A percentile compares a stretch with the other conserved stretches of the same genome.
phyloP scores from a whole-genome alignment of 2,888 invertebrate genomes.

The Beris morrisii region DNA sequence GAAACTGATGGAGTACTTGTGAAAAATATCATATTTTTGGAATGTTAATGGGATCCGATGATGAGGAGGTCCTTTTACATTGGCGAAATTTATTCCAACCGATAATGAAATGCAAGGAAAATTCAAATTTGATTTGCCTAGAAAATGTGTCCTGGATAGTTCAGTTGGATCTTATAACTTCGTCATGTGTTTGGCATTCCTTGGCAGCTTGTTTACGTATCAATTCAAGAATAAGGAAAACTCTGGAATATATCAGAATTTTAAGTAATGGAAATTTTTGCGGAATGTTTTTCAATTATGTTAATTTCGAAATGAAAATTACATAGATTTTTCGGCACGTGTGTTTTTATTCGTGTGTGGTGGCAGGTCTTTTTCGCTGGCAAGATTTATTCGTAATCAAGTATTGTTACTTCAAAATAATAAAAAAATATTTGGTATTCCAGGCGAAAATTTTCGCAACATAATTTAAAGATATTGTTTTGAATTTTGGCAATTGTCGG shows the following conservation, averaged over 20 bases:
- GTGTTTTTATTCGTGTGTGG: no score
- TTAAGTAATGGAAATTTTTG: conserved; percentile 12
- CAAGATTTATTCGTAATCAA: no score
- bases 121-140: conserved; percentile 29
- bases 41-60: conserved; percentile 23
- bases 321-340: no score
- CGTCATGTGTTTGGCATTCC: background rate
- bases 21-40: conserved; percentile 16
- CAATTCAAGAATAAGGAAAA: background rate
- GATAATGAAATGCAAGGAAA: conserved; percentile 12
- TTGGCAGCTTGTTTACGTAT: background rate
- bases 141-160: background rate
- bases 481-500: no score
- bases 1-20: conserved; percentile 22
- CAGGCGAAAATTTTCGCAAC: no score
- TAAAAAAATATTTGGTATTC: no score
- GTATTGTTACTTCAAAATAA: no score
- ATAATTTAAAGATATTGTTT: no score
- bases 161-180: background rate
- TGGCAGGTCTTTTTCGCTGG: no score
- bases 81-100: conserved; percentile 24
- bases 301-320: background rate
- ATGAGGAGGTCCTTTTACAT: conserved; percentile 7
- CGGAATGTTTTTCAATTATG: conserved; percentile 15
- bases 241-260: conserved; percentile 20